phyloP scores from a whole-genome alignment of 2,888 invertebrate species.

The Teleiodes luculella region DNA sequence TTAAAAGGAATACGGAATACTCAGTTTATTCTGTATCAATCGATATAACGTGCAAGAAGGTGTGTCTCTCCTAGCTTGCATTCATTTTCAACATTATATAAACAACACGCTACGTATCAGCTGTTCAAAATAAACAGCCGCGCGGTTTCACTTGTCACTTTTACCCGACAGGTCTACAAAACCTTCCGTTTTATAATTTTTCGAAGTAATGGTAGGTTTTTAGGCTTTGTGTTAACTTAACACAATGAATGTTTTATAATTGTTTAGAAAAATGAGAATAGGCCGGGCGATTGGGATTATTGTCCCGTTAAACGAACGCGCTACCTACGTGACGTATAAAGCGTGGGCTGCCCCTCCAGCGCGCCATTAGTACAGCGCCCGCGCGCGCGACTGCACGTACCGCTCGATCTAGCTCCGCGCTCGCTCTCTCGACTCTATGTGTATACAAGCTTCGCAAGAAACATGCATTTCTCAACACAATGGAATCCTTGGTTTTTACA shows the following conservation, averaged over 20 bases:
- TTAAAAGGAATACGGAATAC: no score
- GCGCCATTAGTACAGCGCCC: conserved; percentile 73
- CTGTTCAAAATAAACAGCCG: conserved; percentile 66
- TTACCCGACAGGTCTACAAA: not conserved
- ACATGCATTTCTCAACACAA: conserved; percentile 72
- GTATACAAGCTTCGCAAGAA: conserved; percentile 65
- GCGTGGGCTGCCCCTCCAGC: conserved; percentile 72
- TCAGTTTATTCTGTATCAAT: no score
- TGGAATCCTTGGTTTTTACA: conserved; percentile 72
- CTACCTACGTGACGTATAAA: conserved; percentile 75
- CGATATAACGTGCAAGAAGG: not conserved
- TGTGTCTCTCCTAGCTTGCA: not conserved
- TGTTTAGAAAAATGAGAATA: conserved; percentile 75
- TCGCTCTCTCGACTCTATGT: conserved; percentile 74
- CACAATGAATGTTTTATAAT: conserved; percentile 56
- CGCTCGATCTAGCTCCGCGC: conserved; percentile 60
- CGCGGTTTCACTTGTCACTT: conserved; percentile 28
- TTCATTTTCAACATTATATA: conserved; percentile 10
- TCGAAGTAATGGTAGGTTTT: conserved; percentile 12
- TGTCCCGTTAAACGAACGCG: conserved; percentile 74
- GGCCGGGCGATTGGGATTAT: conserved; percentile 72
- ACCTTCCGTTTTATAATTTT: not conserved
- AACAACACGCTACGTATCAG: conserved; percentile 45
- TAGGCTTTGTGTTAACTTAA: conserved; percentile 32
- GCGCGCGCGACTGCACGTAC: conserved; percentile 75